phyloP scores from a whole-genome alignment of 2,888 invertebrate genomes.

The Blastobasis adustella region DNA sequence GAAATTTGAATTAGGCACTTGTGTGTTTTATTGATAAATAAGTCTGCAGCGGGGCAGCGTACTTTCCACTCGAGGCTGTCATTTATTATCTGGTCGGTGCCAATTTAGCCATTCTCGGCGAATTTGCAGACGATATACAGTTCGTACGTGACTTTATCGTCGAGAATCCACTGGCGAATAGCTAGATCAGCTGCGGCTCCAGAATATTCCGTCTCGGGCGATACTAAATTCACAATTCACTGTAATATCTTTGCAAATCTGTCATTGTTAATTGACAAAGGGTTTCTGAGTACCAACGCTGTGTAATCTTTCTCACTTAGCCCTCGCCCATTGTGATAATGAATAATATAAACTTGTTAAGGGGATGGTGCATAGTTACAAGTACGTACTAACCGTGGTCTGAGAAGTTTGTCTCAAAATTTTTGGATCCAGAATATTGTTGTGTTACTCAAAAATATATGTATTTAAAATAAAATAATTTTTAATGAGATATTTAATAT shows the following conservation, averaged over 20 bases:
- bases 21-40: constrained; percentile 11
- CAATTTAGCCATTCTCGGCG: constrained; percentile 45
- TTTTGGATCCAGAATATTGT: no score
- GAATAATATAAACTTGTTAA: no score
- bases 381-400: constrained; percentile 2
- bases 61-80: constrained; percentile 30
- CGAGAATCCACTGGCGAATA: constrained; percentile 28
- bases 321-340: constrained; percentile 17
- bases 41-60: constrained; percentile 35
- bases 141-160: constrained; percentile 46
- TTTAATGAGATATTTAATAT: no score
- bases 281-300: constrained; percentile 1
- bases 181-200: constrained; percentile 35
- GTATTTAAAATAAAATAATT: no score
- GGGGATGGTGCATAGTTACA: neutral
- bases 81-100: constrained; percentile 46
- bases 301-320: neutral
- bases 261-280: constrained; percentile 1
- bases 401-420: no score
- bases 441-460: no score
- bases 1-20: constrained; percentile 20
- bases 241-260: neutral
- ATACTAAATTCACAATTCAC: constrained; percentile 24
- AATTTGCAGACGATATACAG: constrained; percentile 48
- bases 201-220: constrained; percentile 20